Evolutionary conservation across 2,888 invertebrate species (phyloP), one percentile per base, ranked within the genome.

Genomic region (Gryllus longicercus): DNA sequence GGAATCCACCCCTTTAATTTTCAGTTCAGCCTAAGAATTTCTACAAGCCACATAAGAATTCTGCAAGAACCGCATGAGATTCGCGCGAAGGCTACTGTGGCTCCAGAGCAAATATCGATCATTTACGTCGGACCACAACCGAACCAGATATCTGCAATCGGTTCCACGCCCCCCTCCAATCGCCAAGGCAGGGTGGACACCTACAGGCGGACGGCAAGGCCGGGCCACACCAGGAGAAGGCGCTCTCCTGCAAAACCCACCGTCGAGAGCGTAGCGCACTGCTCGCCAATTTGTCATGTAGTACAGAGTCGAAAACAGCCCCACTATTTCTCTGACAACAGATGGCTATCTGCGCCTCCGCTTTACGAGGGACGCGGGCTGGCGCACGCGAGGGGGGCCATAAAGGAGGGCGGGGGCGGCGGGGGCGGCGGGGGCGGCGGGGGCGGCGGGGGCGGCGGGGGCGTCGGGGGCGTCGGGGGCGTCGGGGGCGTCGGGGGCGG

Each of bases 271-370:
- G 63, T 63, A 63, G 63, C 63, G 63, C 63, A 63, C 63, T 14
- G 63, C n/a, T 16, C 63, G 63, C 63, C 38, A 63, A 63, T 63
- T 63, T 63, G 63, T 63, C 63, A 63, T 63, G 63, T 63, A 63
- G 16, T 18, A 63, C 63, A 63, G 63, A n/a, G 16, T 63, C 63
- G 63, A 63, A 63, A 63, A 63, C 63, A 63, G 63, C n/a, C 16
- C 63, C 63, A 63, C 63, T 63, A 63, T 63, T 63, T 63, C 63
- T 18, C 63, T 63, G 63, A 63, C 63, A 63, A 63, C 63, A 63
- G 63, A 63, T 63, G 63, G 63, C 63, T 63, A 63, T 63, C 63
- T 63, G 63, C 63, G n/a, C 16, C 63, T n/a, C 63, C 63, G 63
- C 16, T 63, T 63, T 63, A 63, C 63, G n/a, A 63, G 63, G 63